Evolutionary conservation across 2,797 vertebrate species (phyloP).

Genomic region (Leuciscus waleckii): DNA sequence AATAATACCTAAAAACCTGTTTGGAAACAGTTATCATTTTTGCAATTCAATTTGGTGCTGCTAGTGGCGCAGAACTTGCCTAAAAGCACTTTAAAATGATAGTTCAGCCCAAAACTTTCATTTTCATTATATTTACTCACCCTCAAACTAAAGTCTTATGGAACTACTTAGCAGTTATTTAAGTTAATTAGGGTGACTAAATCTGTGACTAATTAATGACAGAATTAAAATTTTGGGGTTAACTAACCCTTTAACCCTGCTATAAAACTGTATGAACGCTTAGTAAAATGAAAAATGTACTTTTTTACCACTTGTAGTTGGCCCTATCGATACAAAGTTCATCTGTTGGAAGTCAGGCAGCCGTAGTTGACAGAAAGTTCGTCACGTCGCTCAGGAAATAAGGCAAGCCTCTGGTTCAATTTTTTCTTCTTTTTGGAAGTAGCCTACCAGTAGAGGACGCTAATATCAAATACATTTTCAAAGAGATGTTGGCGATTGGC

Average conservation of each 20-base stretch:
- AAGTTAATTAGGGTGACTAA: too few relatives aligned
- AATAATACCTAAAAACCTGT: too few relatives aligned
- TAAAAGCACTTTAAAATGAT: neutral
- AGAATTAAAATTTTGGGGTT: too few relatives aligned
- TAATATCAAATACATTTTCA: neutral
- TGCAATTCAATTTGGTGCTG: neutral
- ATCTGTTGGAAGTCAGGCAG: too few relatives aligned
- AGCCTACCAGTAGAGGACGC: conserved; percentile 2
- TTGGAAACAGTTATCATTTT: neutral
- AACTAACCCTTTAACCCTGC: neutral
- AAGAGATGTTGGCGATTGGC: neutral
- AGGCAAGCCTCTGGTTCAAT: neutral
- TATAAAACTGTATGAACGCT: neutral
- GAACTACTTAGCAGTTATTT: too few relatives aligned
- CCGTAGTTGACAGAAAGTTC: neutral
- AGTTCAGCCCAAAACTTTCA: too few relatives aligned
- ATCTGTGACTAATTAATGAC: too few relatives aligned
- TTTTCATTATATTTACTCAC: too few relatives aligned
- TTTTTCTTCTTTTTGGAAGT: neutral
- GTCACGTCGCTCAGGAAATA: neutral
- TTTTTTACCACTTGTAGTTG: neutral
- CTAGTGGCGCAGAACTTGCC: neutral
- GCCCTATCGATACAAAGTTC: neutral
- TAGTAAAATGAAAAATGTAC: neutral
- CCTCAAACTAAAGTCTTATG: too few relatives aligned